Evolutionary conservation across 2,113 vertebrate species (phyloP).

Genomic region (Cephalopterus ornatus): DNA sequence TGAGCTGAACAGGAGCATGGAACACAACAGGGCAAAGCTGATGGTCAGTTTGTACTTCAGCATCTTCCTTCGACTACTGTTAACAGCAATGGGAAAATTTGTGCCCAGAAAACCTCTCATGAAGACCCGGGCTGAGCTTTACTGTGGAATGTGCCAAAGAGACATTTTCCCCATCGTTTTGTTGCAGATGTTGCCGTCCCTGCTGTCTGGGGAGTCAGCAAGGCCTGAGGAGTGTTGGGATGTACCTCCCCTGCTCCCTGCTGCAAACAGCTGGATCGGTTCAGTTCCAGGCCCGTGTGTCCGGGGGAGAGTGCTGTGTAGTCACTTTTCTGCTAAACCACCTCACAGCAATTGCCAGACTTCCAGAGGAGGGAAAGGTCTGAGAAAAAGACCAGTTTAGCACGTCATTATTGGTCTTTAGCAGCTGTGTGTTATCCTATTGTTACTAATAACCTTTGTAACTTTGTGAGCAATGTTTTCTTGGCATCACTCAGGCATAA

Average conservation of each 20-base stretch:
- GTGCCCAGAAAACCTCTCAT: background rate
- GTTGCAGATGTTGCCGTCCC: background rate
- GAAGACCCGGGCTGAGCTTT: background rate
- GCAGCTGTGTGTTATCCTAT: conserved; percentile 42
- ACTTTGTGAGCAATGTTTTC: conserved; percentile 29
- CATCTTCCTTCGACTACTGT: background rate
- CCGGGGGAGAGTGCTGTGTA: background rate
- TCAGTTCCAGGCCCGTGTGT: background rate
- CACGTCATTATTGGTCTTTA: background rate
- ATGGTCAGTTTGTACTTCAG: background rate
- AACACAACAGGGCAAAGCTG: background rate
- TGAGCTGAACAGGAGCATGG: background rate
- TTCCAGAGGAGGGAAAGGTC: background rate
- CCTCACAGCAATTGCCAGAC: background rate
- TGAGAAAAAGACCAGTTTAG: conserved; percentile 18
- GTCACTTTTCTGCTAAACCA: background rate
- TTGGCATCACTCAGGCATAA: conserved; percentile 33
- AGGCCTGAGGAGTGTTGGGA: background rate
- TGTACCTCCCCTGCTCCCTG: background rate
- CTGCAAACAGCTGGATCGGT: conserved; percentile 24
- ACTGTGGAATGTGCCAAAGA: background rate
- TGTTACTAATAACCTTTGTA: conserved; percentile 40
- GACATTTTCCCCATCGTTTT: background rate
- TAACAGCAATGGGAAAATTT: background rate
- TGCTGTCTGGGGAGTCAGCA: background rate